Conservation (phyloP, 2,888 invertebrate genomes). For the Parnassius glacialis region DNA sequence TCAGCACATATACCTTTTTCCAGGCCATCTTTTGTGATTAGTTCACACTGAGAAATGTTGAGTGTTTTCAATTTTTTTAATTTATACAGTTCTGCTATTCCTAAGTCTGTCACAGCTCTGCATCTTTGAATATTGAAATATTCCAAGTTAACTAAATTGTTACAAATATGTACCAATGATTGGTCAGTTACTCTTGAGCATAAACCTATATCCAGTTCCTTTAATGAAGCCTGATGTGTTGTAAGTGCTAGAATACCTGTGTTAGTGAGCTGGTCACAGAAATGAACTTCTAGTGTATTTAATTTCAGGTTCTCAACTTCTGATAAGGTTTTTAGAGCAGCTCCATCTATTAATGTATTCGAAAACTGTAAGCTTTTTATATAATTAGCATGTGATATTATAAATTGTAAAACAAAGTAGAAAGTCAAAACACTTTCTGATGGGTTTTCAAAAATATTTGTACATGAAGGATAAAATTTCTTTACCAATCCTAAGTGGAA, state of each 20-base stretch:
- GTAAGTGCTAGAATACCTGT: conserved; percentile 79
- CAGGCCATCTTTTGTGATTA: conserved; percentile 82
- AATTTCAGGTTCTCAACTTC: conserved; percentile 75
- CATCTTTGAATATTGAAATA: conserved; percentile 83
- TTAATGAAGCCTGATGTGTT: conserved; percentile 77
- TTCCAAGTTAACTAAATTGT: conserved; percentile 79
- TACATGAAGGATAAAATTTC: conserved; percentile 82
- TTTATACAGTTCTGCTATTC: conserved; percentile 77
- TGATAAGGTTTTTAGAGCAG: conserved; percentile 79
- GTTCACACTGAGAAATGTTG: conserved; percentile 85
- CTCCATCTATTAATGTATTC: conserved; percentile 84
- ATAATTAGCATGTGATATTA: conserved; percentile 72
- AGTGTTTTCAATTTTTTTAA: conserved; percentile 79
- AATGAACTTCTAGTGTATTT: conserved; percentile 73
- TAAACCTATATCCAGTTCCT: conserved; percentile 82
- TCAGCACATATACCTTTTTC: conserved; percentile 80
- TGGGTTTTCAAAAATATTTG: conserved; percentile 61
- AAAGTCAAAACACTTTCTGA: conserved; percentile 88
- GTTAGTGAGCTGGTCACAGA: conserved; percentile 84
- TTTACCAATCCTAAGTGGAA: conserved; percentile 85
- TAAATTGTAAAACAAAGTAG: conserved; percentile 81
- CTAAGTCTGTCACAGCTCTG: conserved; percentile 82
- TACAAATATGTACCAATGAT: conserved; percentile 81
- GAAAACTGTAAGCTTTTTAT: conserved; percentile 84
- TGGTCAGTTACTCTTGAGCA: conserved; percentile 85